Evolutionary conservation across 2,888 invertebrate species (phyloP).

Genomic region (Calameuta pallipes): DNA sequence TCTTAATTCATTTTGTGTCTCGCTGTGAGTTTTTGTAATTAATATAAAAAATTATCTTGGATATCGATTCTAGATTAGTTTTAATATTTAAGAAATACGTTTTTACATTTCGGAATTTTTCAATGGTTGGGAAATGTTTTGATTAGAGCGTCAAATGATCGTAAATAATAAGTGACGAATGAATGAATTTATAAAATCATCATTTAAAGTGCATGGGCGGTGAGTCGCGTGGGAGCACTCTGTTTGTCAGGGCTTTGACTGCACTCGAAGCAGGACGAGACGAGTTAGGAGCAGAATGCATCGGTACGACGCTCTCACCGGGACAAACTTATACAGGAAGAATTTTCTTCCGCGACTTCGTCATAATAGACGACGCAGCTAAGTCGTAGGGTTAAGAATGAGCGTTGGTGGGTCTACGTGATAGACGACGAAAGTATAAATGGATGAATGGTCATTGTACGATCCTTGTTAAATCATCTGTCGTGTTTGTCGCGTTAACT

Average conservation of each 20-base stretch:
- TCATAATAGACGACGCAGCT: not conserved
- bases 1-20: not conserved
- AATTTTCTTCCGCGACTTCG: not conserved
- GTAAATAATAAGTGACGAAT: not conserved
- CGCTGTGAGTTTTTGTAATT: not conserved
- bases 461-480: constrained; percentile 33
- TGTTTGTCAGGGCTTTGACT: constrained; percentile 37
- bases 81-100: not conserved
- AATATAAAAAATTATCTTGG: not conserved
- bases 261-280: not conserved
- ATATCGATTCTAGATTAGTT: not conserved
- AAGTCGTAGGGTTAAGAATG: not conserved
- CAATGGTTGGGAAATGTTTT: not conserved
- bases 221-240: constrained; percentile 12
- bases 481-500: constrained; percentile 26
- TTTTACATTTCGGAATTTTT: not conserved
- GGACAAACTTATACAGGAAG: not conserved
- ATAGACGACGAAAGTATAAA: constrained; percentile 10
- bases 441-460: constrained; percentile 33
- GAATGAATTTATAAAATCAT: not conserved
- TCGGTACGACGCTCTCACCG: not conserved
- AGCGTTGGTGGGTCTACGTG: constrained; percentile 3
- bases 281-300: not conserved
- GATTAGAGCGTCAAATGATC: not conserved
- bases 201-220: constrained; percentile 16